A percentile compares a stretch with the other conserved stretches of the same genome.
These are phyloP conservation scores for Hypena proboscidalis DNA, from an alignment of 2,888 invertebrate genomes.

Conservation along the genomic window DNA sequence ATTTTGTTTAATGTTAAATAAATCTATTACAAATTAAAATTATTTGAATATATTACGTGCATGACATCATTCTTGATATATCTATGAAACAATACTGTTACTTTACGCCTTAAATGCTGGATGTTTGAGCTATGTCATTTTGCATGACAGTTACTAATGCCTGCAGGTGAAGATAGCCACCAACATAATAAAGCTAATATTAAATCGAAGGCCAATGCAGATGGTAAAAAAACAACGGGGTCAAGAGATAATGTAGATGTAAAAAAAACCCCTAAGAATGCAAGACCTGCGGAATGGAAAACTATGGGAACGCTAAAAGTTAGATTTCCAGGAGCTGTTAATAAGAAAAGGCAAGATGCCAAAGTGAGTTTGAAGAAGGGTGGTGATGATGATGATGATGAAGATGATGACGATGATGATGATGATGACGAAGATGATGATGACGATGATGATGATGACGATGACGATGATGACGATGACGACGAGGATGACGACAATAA, in stretches of 20 bases:
- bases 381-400: constrained; percentile 52
- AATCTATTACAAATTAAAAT: constrained; percentile 54
- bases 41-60: constrained; percentile 77
- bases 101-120: constrained; percentile 79
- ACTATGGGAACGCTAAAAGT: constrained; percentile 70
- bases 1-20: constrained; percentile 43
- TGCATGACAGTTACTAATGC: constrained; percentile 87
- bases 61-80: constrained; percentile 82
- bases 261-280: constrained; percentile 47
- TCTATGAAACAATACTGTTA: constrained; percentile 57
- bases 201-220: constrained; percentile 82
- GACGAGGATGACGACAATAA: constrained; percentile 57
- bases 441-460: constrained; percentile 79
- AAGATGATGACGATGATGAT: constrained; percentile 53
- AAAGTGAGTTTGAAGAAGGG: constrained; percentile 38
- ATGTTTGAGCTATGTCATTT: constrained; percentile 85
- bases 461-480: constrained; percentile 72
- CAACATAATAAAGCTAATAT: constrained; percentile 77
- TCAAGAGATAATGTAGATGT: constrained; percentile 50
- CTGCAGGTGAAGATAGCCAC: constrained; percentile 85
- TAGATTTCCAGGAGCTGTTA: constrained; percentile 49
- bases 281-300: constrained; percentile 57
- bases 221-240: constrained; percentile 75
- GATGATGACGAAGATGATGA: constrained; percentile 66
- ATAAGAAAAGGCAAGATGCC: constrained; percentile 31